Evolutionary conservation across 2,113 vertebrate genomes (phyloP), one percentile per base, ranked within the genome.

Genomic region (Stictonetta naevosa): DNA sequence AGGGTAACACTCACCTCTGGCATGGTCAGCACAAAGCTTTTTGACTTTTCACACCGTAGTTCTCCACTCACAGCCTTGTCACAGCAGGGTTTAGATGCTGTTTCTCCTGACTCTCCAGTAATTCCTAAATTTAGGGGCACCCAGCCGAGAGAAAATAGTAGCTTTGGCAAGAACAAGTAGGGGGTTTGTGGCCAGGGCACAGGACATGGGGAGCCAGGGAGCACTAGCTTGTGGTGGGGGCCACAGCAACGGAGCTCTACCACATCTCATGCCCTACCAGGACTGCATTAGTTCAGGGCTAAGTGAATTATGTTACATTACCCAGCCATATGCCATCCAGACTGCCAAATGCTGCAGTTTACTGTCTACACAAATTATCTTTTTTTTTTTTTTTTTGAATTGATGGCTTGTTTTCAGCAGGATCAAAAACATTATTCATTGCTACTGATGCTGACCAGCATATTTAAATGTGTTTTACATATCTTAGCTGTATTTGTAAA

Each of bases 31-130:
- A 93, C 60, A 91, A 93, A 91, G 18, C 11, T 17, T 36, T 83
- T 71, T 50, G 20, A 25, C 40, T 90, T 53, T 92, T 60, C 59
- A 55, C 16, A 22, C 15, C 23, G 56, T 4, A 63, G 38, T 40
- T 17, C 48, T 84, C 0, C 1, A 20, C 26, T 56, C 29, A 46
- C 0, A 0, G 8, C 48, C 78, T 68, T 38, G 34, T 44, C 1
- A 0, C 48, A 95, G 63, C 11, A 63, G 29, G 13, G 50, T 59
- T 62, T 53, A 64, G 33, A 74, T 53, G 44, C 42, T 52, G 10
- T 52, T 76, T 87, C 38, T 48, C 58, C 29, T 82, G 42, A 18
- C 20, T 87, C 11, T 78, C n/a, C 42, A 42, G 17, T 15, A 73
- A 46, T 8, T 86, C 55, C 73, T 91, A 71, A 50, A 31, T 60